phyloP scores from a whole-genome alignment of 2,797 vertebrate genomes.

The Melanotaenia trifasciata region DNA sequence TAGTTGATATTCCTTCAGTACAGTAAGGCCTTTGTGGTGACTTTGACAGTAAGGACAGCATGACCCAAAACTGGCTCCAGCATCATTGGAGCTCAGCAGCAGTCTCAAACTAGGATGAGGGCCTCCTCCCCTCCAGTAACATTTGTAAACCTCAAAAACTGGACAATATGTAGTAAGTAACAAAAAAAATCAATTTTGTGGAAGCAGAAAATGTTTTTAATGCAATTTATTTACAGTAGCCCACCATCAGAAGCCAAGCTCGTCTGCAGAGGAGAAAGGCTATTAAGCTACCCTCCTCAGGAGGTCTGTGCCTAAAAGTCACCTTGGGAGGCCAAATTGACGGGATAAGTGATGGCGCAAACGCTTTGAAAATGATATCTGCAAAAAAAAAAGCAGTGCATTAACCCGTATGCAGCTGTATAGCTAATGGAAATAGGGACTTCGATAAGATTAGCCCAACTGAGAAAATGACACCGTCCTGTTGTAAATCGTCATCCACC shows the following conservation, averaged over 20 bases:
- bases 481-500: slow-evolving; percentile 58
- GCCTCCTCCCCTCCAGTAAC: slow-evolving; percentile 43
- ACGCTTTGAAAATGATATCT: slow-evolving; percentile 51
- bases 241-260: slow-evolving; percentile 18
- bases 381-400: slow-evolving; percentile 41
- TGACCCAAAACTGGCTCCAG: slow-evolving; percentile 69
- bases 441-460: slow-evolving; percentile 42
- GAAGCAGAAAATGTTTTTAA: not conserved
- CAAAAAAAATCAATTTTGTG: slow-evolving; percentile 1
- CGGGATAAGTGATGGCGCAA: slow-evolving; percentile 78
- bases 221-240: slow-evolving; percentile 38
- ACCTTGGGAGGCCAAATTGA: slow-evolving; percentile 82
- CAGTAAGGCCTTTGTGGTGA: slow-evolving; percentile 56
- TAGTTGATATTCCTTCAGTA: slow-evolving; percentile 26
- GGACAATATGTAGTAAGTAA: not conserved
- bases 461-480: slow-evolving; percentile 68
- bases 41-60: slow-evolving; percentile 74
- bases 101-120: slow-evolving; percentile 40
- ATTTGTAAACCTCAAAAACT: slow-evolving; percentile 12
- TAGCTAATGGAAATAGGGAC: slow-evolving; percentile 37
- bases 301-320: slow-evolving; percentile 79
- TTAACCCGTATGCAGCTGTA: slow-evolving; percentile 32
- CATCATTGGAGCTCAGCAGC: slow-evolving; percentile 52
- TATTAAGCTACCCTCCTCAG: slow-evolving; percentile 54
- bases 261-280: slow-evolving; percentile 45